Evolutionary conservation across 2,113 vertebrate genomes (phyloP).

Genomic region (Pardalotus punctatus): DNA sequence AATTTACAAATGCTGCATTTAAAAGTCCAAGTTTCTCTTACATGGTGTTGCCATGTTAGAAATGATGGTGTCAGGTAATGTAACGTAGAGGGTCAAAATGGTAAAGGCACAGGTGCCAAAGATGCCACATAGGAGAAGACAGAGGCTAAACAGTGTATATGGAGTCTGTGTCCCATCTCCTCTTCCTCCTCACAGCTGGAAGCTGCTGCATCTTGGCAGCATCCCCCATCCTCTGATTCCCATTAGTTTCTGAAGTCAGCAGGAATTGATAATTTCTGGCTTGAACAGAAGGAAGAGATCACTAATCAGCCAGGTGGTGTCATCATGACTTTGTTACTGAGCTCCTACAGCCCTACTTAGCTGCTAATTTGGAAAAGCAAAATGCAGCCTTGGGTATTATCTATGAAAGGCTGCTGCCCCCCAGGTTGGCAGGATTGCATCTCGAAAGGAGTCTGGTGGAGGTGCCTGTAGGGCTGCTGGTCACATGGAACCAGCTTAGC

Average conservation of each 20-base stretch:
- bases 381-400: neutral
- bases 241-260: conserved; percentile 11
- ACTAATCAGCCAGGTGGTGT: conserved; percentile 52
- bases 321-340: conserved; percentile 14
- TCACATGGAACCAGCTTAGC: conserved; percentile 3
- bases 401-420: neutral
- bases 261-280: conserved; percentile 35
- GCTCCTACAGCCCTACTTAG: conserved; percentile 3
- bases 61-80: neutral
- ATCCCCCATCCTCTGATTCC: neutral
- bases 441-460: neutral
- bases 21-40: neutral
- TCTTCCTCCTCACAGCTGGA: conserved; percentile 4
- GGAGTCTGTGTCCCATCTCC: fast-evolving
- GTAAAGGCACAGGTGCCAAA: neutral
- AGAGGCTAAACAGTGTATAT: fast-evolving
- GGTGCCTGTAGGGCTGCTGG: neutral
- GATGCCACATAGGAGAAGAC: neutral
- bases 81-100: neutral
- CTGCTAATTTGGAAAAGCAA: conserved; percentile 21
- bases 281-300: conserved; percentile 12
- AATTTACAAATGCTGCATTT: neutral
- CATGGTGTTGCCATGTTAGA: neutral
- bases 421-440: neutral
- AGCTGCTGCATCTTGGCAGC: conserved; percentile 7